Percentiles rank a stretch among this genome's conserved stretches.
Evolutionary conservation across 2,888 invertebrate genomes (phyloP).

Genomic region (Papilio gigon): DNA sequence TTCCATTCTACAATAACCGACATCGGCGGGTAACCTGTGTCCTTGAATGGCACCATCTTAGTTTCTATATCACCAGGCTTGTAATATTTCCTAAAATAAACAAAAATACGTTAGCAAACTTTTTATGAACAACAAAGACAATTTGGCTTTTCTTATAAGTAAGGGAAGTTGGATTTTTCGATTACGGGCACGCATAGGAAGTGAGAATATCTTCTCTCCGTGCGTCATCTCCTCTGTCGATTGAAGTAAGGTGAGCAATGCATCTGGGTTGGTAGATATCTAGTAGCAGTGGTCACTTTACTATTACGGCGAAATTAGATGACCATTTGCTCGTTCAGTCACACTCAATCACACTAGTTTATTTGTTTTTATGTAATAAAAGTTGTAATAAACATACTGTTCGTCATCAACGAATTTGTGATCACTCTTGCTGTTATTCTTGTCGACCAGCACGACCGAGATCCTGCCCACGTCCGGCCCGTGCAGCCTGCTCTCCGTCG

Average conservation of each 20-base stretch:
- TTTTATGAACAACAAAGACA: neutral
- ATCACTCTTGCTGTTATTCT: constrained; percentile 83
- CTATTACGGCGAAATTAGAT: too few species aligned
- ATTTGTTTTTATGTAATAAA: too few species aligned
- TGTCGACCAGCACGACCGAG: constrained; percentile 85
- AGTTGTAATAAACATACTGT: constrained; percentile 75
- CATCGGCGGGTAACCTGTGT: constrained; percentile 84
- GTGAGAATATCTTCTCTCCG: too few species aligned
- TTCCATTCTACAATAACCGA: constrained; percentile 89
- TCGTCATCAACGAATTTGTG: constrained; percentile 82
- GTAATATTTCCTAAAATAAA: constrained; percentile 79
- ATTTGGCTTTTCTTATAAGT: too few species aligned
- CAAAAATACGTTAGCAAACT: neutral
- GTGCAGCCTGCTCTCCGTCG: constrained; percentile 86
- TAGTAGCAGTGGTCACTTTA: too few species aligned
- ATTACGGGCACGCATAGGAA: too few species aligned
- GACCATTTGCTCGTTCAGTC: too few species aligned
- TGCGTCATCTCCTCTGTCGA: too few species aligned
- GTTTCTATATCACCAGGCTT: constrained; percentile 88
- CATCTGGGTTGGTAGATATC: too few species aligned
- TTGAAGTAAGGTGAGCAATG: too few species aligned
- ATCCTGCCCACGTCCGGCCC: constrained; percentile 91
- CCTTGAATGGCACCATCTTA: constrained; percentile 85
- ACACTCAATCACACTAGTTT: too few species aligned
- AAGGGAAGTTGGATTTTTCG: too few species aligned